Evolutionary conservation across 2,888 invertebrate species (phyloP), one percentile per base, ranked within the genome.

Genomic region (Cephus pulcher): DNA sequence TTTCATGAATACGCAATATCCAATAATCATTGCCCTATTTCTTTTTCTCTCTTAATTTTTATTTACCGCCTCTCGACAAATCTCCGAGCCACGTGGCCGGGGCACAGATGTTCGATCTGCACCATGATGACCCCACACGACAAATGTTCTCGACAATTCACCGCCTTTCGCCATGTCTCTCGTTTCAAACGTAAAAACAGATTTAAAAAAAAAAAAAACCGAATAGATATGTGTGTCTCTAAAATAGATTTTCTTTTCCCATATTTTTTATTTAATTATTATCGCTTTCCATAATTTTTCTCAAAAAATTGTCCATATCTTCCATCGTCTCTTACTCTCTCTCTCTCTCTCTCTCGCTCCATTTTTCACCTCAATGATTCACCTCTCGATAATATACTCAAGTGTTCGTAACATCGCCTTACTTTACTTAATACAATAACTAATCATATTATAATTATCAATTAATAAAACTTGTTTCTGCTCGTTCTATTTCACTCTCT

Each of bases 361-460:
- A 32, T 74, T 74, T 74, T 23, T 74, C 35, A 30, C 12, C n/a
- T 37, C 73, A 37, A 74, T 73, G 78, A 79, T 76, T 74, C 40
- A 73, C 76, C 76, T 76, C 78, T 79, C 78, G 78, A 76, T 76
- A 76, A 75, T 86, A 86, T 86, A 86, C 85, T 84, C 85, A 86
- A 87, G 83, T 85, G 80, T 84, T 86, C 84, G 82, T 86, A 88
- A 87, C 86, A 86, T 89, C 87, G 87, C 84, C 88, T 87, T 86
- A 85, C 82, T 85, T 88, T 85, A 88, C 89, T 87, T 88, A 88
- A 89, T 89, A 88, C 86, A 89, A 88, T 90, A 89, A 89, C 87
- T 89, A 89, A 87, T 88, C 86, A 84, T 89, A 86, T 85, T 87
- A 87, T 88, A 89, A 89, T 89, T 88, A 88, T 86, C 86, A 88